These are phyloP conservation scores for Scaptomyza caliginosa DNA, from an alignment of 2,888 invertebrate genomes.

Conservation along the genomic window DNA sequence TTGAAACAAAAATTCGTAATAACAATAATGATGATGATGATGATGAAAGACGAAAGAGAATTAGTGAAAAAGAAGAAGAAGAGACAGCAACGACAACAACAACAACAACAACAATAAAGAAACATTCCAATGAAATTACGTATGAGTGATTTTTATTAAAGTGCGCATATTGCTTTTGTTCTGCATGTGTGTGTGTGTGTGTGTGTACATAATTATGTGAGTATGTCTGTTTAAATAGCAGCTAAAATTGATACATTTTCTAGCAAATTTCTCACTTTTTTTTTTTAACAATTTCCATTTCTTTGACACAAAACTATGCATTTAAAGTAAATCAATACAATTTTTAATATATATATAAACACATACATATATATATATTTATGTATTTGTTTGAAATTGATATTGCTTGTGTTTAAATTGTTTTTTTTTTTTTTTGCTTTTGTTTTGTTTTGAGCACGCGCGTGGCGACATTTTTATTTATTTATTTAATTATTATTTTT, in stretches of 20 bases:
- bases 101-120: conserved; percentile 19
- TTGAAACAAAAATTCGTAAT: conserved; percentile 15
- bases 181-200: neutral
- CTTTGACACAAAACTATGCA: no score
- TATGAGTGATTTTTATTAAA: conserved; percentile 63
- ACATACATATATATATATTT: neutral
- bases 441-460: conserved; percentile 14
- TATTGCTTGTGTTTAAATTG: no score
- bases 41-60: conserved; percentile 1
- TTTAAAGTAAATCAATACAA: no score
- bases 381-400: neutral
- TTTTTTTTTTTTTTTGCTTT: conserved; percentile 4
- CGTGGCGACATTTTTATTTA: conserved; percentile 31
- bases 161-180: conserved; percentile 50
- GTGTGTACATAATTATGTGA: no score
- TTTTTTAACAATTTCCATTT: no score
- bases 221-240: no score
- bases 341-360: neutral
- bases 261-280: no score
- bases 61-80: neutral
- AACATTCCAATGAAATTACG: conserved; percentile 65
- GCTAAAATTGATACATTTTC: no score
- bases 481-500: conserved; percentile 6
- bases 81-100: conserved; percentile 12
- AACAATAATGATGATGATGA: conserved; percentile 2